phyloP scores from a whole-genome alignment of 2,888 invertebrate genomes.

The Rutpela maculata region DNA sequence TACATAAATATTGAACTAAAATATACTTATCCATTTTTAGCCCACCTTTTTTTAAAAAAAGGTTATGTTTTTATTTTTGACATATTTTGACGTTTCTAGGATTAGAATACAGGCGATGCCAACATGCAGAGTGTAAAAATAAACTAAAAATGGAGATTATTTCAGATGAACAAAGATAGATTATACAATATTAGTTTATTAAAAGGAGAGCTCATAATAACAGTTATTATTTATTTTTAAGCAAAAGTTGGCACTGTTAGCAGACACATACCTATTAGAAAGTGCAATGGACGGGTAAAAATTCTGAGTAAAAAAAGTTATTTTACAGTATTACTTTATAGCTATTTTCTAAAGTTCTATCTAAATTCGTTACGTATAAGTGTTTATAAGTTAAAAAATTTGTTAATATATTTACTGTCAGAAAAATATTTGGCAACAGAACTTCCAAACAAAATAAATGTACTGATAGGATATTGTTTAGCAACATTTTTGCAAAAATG shows the following conservation, averaged over 20 bases:
- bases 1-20: constrained; percentile 67
- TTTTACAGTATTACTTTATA: constrained; percentile 44
- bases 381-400: constrained; percentile 16
- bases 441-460: constrained; percentile 46
- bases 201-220: constrained; percentile 32
- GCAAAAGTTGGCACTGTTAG: constrained; percentile 45
- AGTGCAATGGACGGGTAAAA: constrained; percentile 65
- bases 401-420: constrained; percentile 14
- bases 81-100: constrained; percentile 38
- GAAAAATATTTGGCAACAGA: constrained; percentile 33
- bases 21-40: constrained; percentile 64
- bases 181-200: constrained; percentile 18
- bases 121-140: constrained; percentile 22
- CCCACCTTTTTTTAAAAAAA: constrained; percentile 27
- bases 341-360: constrained; percentile 38
- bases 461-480: constrained; percentile 45
- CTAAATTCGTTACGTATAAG: constrained; percentile 16
- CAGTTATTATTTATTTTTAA: constrained; percentile 40
- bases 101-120: not conserved
- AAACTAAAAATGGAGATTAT: constrained; percentile 9
- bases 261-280: constrained; percentile 50
- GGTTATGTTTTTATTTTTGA: constrained; percentile 54
- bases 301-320: constrained; percentile 45
- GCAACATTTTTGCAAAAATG: constrained; percentile 61
- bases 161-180: not conserved